These are phyloP conservation scores for Pyrgus malvae DNA, from an alignment of 2,888 invertebrate species.

Conservation along the genomic window DNA sequence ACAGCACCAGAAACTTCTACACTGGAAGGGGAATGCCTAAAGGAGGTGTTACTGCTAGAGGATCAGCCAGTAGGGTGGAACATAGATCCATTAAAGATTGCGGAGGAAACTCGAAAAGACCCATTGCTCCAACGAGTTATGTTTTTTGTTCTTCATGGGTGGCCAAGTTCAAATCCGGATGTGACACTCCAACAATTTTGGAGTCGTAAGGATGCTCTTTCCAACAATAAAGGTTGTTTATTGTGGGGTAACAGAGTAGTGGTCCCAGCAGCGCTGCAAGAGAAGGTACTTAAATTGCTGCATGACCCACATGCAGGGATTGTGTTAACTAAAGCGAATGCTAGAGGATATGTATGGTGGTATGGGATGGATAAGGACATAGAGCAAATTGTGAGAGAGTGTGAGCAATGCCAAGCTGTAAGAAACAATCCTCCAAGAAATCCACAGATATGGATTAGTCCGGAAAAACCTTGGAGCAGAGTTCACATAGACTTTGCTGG, in stretches of 20 bases:
- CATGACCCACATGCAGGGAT: conserved; percentile 22
- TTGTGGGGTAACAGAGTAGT: conserved; percentile 19
- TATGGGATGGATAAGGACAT: conserved; percentile 30
- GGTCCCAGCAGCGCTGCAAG: conserved; percentile 12
- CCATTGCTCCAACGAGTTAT: conserved; percentile 14
- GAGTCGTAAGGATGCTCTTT: conserved; percentile 25
- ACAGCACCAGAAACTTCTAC: background rate
- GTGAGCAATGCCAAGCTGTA: conserved; percentile 25
- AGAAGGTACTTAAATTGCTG: conserved; percentile 11
- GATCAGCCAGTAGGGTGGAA: conserved; percentile 16
- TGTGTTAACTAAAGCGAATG: conserved; percentile 33
- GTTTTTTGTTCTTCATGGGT: conserved; percentile 19
- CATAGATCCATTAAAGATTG: conserved; percentile 13
- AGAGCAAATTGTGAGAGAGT: conserved; percentile 26
- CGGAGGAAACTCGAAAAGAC: conserved; percentile 3
- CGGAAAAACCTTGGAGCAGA: conserved; percentile 30
- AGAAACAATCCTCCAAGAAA: conserved; percentile 31
- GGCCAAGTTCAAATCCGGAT: conserved; percentile 27
- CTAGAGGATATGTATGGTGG: conserved; percentile 34
- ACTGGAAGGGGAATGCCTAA: background rate
- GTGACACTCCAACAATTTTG: conserved; percentile 22
- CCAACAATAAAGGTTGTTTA: conserved; percentile 20
- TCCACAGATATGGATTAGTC: conserved; percentile 34
- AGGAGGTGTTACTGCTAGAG: conserved; percentile 1
- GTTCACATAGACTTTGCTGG: conserved; percentile 34